phyloP scores from a whole-genome alignment of 2,888 invertebrate genomes.

The Ophioninae sp. region DNA sequence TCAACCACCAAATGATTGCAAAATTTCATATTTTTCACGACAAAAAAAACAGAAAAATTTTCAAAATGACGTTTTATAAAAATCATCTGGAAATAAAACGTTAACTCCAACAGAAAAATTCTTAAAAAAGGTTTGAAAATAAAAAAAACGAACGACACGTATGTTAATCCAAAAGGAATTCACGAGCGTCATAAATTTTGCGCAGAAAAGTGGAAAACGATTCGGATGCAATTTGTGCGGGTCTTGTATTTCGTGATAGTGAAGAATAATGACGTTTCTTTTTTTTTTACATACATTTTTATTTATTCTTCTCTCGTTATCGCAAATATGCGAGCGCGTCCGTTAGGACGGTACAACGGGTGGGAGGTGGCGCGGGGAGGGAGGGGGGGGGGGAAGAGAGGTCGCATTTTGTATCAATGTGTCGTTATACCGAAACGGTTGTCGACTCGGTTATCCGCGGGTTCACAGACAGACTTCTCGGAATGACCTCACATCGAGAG shows the following conservation, averaged over 20 bases:
- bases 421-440: constrained; percentile 56
- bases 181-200: neutral
- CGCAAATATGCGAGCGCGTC: too few species aligned
- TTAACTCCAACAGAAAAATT: neutral
- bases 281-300: too few species aligned
- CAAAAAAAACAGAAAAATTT: neutral
- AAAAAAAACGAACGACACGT: neutral
- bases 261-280: constrained; percentile 12
- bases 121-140: neutral
- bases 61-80: too few species aligned
- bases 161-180: too few species aligned
- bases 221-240: neutral
- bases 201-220: constrained; percentile 2
- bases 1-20: too few species aligned
- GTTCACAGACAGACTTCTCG: constrained; percentile 74
- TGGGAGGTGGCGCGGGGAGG: too few species aligned
- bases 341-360: too few species aligned
- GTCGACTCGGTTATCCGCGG: constrained; percentile 65
- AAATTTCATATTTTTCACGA: neutral
- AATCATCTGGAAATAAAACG: too few species aligned
- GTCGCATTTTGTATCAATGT: constrained; percentile 60
- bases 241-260: constrained; percentile 29
- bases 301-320: too few species aligned
- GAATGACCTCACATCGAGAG: constrained; percentile 73
- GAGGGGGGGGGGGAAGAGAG: constrained; percentile 10